Base-by-base conservation (phyloP, 2,888 invertebrate species). In the Tubulanus polymorphus region DNA sequence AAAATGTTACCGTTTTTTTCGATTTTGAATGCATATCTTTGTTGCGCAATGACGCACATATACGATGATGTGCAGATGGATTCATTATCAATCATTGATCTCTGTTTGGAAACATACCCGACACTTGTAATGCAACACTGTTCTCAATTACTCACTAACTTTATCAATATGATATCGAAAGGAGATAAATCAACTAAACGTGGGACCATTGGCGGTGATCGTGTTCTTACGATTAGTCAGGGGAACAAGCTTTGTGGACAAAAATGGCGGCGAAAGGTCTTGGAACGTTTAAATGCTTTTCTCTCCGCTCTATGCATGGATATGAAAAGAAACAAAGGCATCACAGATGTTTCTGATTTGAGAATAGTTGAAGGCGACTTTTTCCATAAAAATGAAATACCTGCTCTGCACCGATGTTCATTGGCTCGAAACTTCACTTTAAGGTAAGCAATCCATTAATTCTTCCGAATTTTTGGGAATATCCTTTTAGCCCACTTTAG, bases 21-120 rank as follows among this genome's bases (percentile, higher is more conserved):
- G 59, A 82, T 89, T 5, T 80, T 93, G 57, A 85, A 88, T 23
- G 88, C 90, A 1, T 90, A 91, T 76, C 78, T 93, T 48, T 85
- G 88, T 52, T 93, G 93, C 81, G 89, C 91, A 0, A 91, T 94
- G 90, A 93, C 92, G 0, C 90, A 93, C 69, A 89, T 94, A 57
- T 85, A 89, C 73, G 84, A 83, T 12, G 82, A 84, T 50, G 87
- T 94, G 60, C 90, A 91, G 73, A 88, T 90, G 73, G 92, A 92
- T 76, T 89, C 93, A 0, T 80, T 94, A 0, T 73, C 86, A 1
- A 84, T 92, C 62, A 80, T 94, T 20, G 92, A 93, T 71, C 82
- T 87, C 41, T 81, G 93, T n/a, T 77, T 91, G 15, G 81, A 84
- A 37, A 83, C 86, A 65, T 83, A 86, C 53, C 88, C 89, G 1